Conservation (phyloP, 37 sponge, comb jelly and placozoan species). For the Mnemiopsis leidyi region DNA sequence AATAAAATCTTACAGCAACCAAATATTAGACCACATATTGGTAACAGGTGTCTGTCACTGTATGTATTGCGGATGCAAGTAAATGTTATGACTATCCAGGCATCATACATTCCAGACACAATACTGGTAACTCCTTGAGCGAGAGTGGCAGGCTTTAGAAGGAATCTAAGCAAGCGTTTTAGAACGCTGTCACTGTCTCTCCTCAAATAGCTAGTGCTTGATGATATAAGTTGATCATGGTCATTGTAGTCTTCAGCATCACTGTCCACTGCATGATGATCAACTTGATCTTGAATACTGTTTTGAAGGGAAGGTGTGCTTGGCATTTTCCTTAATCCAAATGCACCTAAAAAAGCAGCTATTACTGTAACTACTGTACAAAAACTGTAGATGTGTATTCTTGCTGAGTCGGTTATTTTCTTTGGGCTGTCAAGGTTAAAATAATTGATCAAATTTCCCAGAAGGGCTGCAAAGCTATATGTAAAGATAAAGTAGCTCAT, state of each 20-base stretch:
- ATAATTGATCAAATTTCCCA: background rate
- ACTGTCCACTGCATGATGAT: too few species aligned
- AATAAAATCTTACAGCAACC: conserved; percentile 16
- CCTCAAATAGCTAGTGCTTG: too few species aligned
- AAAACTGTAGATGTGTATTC: background rate
- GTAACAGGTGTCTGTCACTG: conserved; percentile 13
- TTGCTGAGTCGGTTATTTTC: background rate
- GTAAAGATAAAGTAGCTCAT: conserved; percentile 18
- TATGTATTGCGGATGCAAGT: conserved; percentile 2
- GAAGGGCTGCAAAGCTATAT: background rate
- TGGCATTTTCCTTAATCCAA: conserved; percentile 6
- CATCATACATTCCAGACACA: background rate
- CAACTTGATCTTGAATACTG: background rate
- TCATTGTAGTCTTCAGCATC: conserved; percentile 3
- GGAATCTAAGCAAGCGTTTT: background rate
- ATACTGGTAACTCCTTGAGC: background rate
- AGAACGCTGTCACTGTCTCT: background rate
- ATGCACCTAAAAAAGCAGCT: background rate
- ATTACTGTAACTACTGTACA: background rate
- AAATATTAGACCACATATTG: conserved; percentile 5
- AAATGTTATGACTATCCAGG: background rate
- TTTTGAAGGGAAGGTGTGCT: background rate
- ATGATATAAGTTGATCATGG: background rate
- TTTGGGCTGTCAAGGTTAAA: background rate
- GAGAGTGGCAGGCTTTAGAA: background rate